These are phyloP conservation scores for Gymnobelideus leadbeateri DNA, from an alignment of 2,113 vertebrate species.

Conservation along the genomic window DNA sequence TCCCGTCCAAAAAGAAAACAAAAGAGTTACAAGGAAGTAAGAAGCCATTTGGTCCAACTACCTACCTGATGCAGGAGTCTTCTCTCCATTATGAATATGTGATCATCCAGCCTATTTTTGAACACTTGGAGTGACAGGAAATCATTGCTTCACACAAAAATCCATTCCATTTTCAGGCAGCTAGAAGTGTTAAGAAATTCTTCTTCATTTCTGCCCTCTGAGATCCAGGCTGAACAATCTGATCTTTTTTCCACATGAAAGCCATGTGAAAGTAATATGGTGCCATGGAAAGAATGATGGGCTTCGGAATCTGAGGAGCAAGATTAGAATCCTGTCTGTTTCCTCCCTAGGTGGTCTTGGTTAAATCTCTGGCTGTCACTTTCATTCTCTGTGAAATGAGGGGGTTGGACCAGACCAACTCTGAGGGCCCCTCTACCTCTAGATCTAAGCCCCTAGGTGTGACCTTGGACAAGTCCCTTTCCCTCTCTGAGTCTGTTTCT, in stretches of 20 bases:
- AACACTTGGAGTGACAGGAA: background rate
- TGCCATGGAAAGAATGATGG: background rate
- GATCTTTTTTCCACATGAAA: background rate
- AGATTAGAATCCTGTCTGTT: background rate
- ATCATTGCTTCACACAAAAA: background rate
- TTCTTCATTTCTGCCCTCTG: background rate
- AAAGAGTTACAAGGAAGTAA: background rate
- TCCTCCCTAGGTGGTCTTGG: background rate
- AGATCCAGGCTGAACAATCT: background rate
- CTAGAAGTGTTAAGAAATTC: background rate
- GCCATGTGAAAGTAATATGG: background rate
- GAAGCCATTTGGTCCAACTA: constrained; percentile 19
- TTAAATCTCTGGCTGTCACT: background rate
- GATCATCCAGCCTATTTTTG: background rate
- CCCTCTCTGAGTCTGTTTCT: background rate
- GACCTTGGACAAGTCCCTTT: background rate
- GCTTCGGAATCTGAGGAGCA: background rate
- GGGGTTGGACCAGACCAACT: background rate
- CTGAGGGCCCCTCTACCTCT: background rate
- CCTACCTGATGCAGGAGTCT: background rate
- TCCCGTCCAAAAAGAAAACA: no score
- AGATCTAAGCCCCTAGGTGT: background rate
- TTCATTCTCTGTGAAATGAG: background rate
- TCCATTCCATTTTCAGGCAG: background rate
- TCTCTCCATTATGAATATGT: background rate